phyloP scores from a whole-genome alignment of 2,888 invertebrate species.

The Cephus pulcher region DNA sequence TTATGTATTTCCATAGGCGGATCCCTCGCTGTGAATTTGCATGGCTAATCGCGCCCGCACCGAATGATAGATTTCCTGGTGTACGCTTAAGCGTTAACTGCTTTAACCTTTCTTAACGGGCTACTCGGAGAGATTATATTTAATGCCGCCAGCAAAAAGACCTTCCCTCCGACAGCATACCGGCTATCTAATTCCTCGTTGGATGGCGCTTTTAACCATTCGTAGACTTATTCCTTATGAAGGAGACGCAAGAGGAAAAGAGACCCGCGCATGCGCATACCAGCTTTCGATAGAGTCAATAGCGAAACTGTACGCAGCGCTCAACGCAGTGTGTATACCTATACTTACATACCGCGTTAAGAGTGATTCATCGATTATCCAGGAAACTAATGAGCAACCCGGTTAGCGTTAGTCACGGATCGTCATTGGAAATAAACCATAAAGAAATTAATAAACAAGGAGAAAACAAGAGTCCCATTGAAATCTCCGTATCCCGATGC shows the following conservation, averaged over 20 bases:
- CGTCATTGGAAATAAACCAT: neutral
- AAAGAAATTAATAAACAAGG: neutral
- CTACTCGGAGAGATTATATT: neutral
- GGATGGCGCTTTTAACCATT: neutral
- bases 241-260: neutral
- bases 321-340: neutral
- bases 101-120: neutral
- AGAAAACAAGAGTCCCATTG: neutral
- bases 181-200: neutral
- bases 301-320: neutral
- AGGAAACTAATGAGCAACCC: conserved; percentile 33
- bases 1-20: conserved; percentile 3
- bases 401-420: conserved; percentile 27
- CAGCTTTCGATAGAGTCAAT: neutral
- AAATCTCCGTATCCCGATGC: neutral
- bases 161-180: neutral
- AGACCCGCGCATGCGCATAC: neutral
- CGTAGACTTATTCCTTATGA: neutral
- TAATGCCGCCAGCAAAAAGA: neutral
- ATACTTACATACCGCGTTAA: neutral
- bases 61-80: conserved; percentile 11
- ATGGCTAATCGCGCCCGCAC: conserved; percentile 21
- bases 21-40: conserved; percentile 25
- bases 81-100: conserved; percentile 2
- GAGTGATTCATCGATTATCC: conserved; percentile 36